phyloP scores from a whole-genome alignment of 2,888 invertebrate genomes.

The Mechanitis messenoides region DNA sequence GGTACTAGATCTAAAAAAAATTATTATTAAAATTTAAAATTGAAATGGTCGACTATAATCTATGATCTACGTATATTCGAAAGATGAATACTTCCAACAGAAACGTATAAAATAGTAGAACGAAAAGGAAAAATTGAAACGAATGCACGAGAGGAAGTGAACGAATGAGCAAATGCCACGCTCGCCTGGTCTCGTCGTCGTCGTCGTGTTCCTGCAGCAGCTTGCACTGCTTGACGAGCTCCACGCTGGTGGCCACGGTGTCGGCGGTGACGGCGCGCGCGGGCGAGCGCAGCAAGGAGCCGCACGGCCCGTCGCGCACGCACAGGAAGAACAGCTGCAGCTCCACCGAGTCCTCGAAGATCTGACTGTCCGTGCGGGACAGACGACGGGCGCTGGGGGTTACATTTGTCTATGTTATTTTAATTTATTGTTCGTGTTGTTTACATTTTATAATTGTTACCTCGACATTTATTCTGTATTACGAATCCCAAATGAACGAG shows the following conservation, averaged over 20 bases:
- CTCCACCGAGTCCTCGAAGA: conserved; percentile 96
- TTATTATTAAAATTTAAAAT: background rate
- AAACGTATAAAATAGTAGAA: too few species aligned
- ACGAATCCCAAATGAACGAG: too few species aligned
- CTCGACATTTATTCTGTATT: background rate
- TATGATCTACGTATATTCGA: background rate
- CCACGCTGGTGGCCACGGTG: conserved; percentile 85
- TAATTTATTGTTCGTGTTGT: too few species aligned
- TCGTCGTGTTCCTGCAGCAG: conserved; percentile 58
- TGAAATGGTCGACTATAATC: background rate
- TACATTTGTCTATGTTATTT: conserved; percentile 5
- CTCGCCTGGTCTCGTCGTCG: conserved; percentile 80
- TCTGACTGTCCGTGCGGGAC: conserved; percentile 93
- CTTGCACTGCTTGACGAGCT: conserved; percentile 80
- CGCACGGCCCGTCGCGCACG: conserved; percentile 84
- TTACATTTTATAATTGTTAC: background rate
- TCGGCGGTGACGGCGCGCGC: conserved; percentile 88
- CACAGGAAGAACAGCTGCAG: conserved; percentile 93
- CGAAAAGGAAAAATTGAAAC: too few species aligned
- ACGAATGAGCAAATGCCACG: background rate
- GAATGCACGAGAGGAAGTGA: too few species aligned
- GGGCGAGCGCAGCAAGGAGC: conserved; percentile 88
- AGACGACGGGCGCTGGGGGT: conserved; percentile 84
- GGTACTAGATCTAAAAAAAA: conserved; percentile 55
- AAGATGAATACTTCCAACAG: too few species aligned